Percentiles rank a stretch among this genome's conserved stretches.
These are phyloP conservation scores for Sebastes oblongus DNA, from an alignment of 2,797 vertebrate genomes.

Conservation along the genomic window DNA sequence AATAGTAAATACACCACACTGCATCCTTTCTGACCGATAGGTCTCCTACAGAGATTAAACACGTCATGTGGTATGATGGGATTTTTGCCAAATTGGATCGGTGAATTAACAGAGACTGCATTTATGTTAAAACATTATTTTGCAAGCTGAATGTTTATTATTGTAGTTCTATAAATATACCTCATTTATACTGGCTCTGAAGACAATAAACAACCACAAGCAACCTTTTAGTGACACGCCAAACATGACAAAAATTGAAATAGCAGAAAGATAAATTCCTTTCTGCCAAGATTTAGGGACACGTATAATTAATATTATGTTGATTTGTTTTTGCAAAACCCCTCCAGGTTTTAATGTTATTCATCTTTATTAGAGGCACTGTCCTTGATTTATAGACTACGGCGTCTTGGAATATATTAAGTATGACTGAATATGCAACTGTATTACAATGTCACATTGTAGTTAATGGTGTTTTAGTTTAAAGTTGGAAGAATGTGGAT, in stretches of 20 bases:
- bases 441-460: not conserved
- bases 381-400: not conserved
- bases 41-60: not conserved
- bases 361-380: not conserved
- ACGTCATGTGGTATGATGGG: not conserved
- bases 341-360: too few species aligned
- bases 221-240: not conserved
- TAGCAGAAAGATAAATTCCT: not conserved
- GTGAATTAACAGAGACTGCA: not conserved
- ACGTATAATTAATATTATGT: not conserved
- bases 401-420: not conserved
- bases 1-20: not conserved
- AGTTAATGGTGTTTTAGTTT: not conserved
- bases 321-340: too few species aligned
- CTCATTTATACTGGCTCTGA: not conserved
- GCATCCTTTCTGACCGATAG: not conserved
- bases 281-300: not conserved
- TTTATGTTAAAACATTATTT: not conserved
- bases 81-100: not conserved
- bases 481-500: not conserved
- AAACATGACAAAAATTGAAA: not conserved
- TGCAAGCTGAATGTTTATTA: not conserved
- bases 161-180: not conserved
- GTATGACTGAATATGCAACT: not conserved
- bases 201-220: not conserved